A percentile compares a stretch with the other conserved stretches of the same genome.
phyloP scores from a whole-genome alignment of 2,888 invertebrate genomes.

The Volucella bombylans region DNA sequence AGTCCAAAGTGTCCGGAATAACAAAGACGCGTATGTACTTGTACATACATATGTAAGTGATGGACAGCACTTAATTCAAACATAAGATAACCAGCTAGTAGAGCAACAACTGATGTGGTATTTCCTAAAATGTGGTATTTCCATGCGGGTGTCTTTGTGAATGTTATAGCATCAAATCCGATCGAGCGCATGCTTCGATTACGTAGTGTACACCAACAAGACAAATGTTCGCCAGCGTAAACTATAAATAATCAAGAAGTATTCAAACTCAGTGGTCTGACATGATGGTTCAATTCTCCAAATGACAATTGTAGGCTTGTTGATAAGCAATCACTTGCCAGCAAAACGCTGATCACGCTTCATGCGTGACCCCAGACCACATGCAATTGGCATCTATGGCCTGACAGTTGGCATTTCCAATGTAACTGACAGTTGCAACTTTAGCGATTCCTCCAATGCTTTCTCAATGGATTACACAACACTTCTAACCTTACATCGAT shows the following conservation, averaged over 20 bases:
- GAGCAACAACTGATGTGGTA: no score
- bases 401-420: conserved; percentile 27
- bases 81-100: no score
- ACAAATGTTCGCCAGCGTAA: neutral
- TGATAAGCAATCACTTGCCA: conserved; percentile 53
- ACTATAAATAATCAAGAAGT: conserved; percentile 49
- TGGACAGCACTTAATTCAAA: no score
- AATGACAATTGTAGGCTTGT: neutral
- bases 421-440: conserved; percentile 65
- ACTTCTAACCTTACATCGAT: conserved; percentile 81
- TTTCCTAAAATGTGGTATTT: conserved; percentile 6
- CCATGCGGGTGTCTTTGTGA: conserved; percentile 31
- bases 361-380: neutral
- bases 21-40: no score
- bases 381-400: conserved; percentile 12
- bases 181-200: neutral
- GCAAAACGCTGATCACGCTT: conserved; percentile 1
- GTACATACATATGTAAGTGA: no score
- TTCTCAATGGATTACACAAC: conserved; percentile 80
- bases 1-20: no score
- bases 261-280: conserved; percentile 11
- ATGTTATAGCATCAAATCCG: conserved; percentile 12
- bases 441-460: conserved; percentile 40
- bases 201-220: neutral
- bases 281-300: neutral